These are phyloP conservation scores for Carduelis carduelis DNA, from an alignment of 2,797 vertebrate genomes.

Conservation along the genomic window DNA sequence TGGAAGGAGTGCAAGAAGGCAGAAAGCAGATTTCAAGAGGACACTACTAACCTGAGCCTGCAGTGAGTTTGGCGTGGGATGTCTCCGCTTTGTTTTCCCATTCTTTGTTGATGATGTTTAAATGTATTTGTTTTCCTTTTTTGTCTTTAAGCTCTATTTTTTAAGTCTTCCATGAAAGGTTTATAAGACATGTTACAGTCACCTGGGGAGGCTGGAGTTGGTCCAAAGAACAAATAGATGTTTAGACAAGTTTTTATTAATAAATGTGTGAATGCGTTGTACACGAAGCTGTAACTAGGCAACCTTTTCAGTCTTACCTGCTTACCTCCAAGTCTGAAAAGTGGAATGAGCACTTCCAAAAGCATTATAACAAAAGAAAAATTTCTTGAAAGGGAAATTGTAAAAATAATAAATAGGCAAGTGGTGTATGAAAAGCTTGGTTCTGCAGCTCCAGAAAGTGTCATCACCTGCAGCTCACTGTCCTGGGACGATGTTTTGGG, in stretches of 20 bases:
- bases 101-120: neutral
- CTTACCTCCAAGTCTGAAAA: constrained; percentile 22
- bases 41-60: neutral
- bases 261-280: neutral
- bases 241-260: constrained; percentile 50
- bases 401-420: neutral
- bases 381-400: neutral
- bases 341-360: neutral
- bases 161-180: constrained; percentile 46
- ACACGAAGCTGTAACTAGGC: neutral
- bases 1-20: neutral
- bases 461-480: neutral
- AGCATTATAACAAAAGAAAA: neutral
- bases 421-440: neutral
- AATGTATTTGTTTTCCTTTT: neutral
- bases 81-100: neutral
- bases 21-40: neutral
- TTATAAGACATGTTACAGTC: constrained; percentile 41
- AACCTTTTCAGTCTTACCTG: neutral
- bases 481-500: neutral
- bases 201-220: constrained; percentile 38
- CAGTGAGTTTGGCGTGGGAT: neutral
- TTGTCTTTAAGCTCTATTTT: neutral
- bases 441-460: constrained; percentile 10
- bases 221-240: constrained; percentile 61